Base-by-base conservation (phyloP, 2,797 vertebrate species). In the Kryptolebias ocellatus region DNA sequence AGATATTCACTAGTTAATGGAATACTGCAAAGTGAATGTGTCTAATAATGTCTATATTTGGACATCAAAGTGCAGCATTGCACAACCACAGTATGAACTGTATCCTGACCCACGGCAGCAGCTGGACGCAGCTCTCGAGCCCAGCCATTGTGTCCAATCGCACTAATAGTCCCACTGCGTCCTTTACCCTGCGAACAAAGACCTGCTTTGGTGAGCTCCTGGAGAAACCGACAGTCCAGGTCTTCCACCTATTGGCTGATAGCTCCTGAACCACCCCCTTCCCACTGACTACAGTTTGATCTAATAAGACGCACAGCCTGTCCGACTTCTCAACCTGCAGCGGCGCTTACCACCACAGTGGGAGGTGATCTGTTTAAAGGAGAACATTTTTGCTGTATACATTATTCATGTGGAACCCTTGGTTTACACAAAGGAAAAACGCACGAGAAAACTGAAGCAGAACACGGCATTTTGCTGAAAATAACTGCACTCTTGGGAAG, bases 401-500 rank as follows among this genome's bases (percentile, higher is more conserved):
- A 60, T 70, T 76, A 72, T 76, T 71, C 16, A 54, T 58, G 46
- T 28, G 31, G 44, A 64, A 17, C 63, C 46, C 64, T 68, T 61
- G 60, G 61, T 72, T 52, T 68, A 64, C 63, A 65, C 46, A 34
- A 24, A 67, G 51, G 68, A 79, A 78, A 62, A 73, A 72, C 50
- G 28, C 63, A 61, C 58, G 60, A 67, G 79, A 64, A 84, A 90
- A 84, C 68, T 65, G 0, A 86, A 89, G 80, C 75, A 87, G 76
- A 79, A 72, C 61, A 7, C 42, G 44, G 69, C 37, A 24, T 80
- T 78, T 74, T n/a, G 66, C 86, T 83, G 66, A 84, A 89, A 91
- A 90, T 91, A 90, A 84, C 87, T 60, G 52, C 60, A 67, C 86
- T 79, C 86, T 74, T 76, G 87, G 81, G 89, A 82, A 73, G 61